These are phyloP conservation scores for Callopanchax toddi DNA, from an alignment of 2,113 vertebrate genomes.

Conservation along the genomic window DNA sequence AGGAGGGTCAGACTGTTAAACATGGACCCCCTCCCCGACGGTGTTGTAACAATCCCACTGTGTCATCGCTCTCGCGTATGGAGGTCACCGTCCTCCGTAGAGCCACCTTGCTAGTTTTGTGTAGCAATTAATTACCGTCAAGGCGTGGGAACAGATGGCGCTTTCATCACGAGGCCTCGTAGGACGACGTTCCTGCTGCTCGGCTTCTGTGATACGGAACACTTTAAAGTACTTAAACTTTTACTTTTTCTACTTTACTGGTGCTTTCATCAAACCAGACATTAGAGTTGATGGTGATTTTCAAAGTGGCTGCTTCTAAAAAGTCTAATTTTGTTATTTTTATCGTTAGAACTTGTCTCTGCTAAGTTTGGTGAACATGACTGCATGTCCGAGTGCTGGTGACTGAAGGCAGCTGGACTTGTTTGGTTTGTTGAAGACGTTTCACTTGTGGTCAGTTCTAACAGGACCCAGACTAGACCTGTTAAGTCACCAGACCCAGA, in stretches of 20 bases:
- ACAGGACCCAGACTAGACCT: no score
- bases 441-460: no score
- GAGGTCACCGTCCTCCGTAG: constrained; percentile 48
- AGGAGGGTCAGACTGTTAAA: constrained; percentile 66
- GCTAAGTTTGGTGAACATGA: no score
- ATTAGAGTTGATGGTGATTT: no score
- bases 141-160: constrained; percentile 35
- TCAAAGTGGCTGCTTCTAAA: no score
- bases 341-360: no score
- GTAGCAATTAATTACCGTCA: constrained; percentile 65
- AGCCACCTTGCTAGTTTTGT: constrained; percentile 44
- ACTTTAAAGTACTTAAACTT: constrained; percentile 46
- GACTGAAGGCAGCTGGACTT: no score
- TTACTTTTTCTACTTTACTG: constrained; percentile 12
- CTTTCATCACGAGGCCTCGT: constrained; percentile 56
- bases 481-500: no score
- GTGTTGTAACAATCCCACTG: constrained; percentile 25
- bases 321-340: no score
- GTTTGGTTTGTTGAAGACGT: no score
- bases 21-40: background rate
- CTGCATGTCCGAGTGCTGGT: no score
- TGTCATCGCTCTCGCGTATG: constrained; percentile 51
- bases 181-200: constrained; percentile 50
- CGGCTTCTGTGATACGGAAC: constrained; percentile 42
- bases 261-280: constrained; percentile 11